Evolutionary conservation across 1,140 invertebrate species (phyloP).

Genomic region (Caenorhabditis briggsae): DNA sequence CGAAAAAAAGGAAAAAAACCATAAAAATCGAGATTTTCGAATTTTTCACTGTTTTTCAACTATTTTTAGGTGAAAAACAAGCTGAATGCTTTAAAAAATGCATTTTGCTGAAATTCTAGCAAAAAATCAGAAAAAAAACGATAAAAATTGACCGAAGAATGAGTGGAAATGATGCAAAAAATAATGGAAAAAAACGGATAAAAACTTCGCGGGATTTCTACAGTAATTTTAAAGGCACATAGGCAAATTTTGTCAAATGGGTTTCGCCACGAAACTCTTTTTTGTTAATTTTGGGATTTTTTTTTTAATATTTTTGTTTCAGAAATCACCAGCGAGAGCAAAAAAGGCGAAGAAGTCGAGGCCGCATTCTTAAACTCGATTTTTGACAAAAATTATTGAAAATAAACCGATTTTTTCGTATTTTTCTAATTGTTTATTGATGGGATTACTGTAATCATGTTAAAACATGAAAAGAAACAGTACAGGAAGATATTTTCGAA

Average conservation of each 20-base stretch:
- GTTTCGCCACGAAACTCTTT: not conserved
- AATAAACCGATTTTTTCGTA: too few relatives aligned
- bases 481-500: too few relatives aligned
- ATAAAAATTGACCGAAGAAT: not conserved
- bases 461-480: too few relatives aligned
- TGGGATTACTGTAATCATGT: too few relatives aligned
- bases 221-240: constrained; percentile 13
- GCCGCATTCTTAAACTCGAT: not conserved
- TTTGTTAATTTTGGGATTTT: too few relatives aligned
- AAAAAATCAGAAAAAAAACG: not conserved
- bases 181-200: too few relatives aligned
- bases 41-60: too few relatives aligned
- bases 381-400: too few relatives aligned
- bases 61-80: too few relatives aligned
- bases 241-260: not conserved
- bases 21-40: not conserved
- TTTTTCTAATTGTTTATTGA: too few relatives aligned
- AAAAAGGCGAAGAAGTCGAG: not conserved
- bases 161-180: not conserved
- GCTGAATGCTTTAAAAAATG: too few relatives aligned
- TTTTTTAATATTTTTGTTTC: not conserved
- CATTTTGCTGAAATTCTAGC: too few relatives aligned
- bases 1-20: not conserved
- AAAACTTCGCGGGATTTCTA: not conserved
- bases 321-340: constrained; percentile 4